Evolutionary conservation across 2,113 vertebrate genomes (phyloP), one percentile per base, ranked within the genome.

Genomic region (Tychaedon coryphoeus): DNA sequence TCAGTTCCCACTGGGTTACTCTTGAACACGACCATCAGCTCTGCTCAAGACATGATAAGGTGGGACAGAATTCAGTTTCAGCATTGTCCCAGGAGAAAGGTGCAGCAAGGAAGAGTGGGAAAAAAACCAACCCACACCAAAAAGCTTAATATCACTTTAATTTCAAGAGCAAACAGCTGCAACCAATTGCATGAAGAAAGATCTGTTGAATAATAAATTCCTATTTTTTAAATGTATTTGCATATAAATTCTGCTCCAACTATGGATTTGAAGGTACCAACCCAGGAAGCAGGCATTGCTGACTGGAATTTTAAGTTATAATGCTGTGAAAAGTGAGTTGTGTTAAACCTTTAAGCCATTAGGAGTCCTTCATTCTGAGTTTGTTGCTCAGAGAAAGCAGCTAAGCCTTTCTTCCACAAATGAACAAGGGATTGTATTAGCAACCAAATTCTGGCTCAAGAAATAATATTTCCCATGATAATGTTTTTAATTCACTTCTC

Each of bases 81-180:
- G 2, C 23, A 33, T 33, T 65, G 31, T 66, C 10, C 16, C 48
- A 29, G 14, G 24, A 84, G 17, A 86, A 77, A 20, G 3, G 8
- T 89, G 4, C 2, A 48, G 11, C 18, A 67, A 80, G 19, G 13
- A 70, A 23, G 11, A 11, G 13, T 2, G 1, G 6, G 3, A 0
- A 5, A 17, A 36, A 25, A 18, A 1, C 1, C 6, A 45, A 18
- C 1, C 5, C 25, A 73, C 7, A 40, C 2, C 4, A 19, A 61
- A 83, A 51, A 20, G 0, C 5, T 74, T 71, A 56, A 14, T 3
- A 7, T 36, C 34, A 28, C 26, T 77, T 86, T 25, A 51, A 2
- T 50, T 20, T 92, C 23, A 42, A 83, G 38, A 77, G 38, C 5
- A 86, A 88, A 18, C 5, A 73, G 9, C 19, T 83, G 36, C 33